Evolutionary conservation across 2,888 invertebrate species (phyloP), one percentile per base, ranked within the genome.

Genomic region (Frankliniella intonsa): DNA sequence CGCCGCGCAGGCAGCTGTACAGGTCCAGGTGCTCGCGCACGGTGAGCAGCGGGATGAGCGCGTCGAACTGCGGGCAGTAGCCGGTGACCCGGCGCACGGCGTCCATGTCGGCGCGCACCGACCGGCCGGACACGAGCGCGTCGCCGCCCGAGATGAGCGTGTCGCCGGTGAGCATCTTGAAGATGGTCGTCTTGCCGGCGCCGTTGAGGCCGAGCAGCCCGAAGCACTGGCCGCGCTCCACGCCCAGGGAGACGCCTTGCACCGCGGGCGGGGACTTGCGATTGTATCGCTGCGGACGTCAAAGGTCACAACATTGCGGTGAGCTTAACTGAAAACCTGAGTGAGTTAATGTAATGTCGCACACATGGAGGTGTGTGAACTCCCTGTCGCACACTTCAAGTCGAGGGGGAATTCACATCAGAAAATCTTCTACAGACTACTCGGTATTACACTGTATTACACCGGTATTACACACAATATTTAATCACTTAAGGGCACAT

Each of bases 141-240:
- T 93, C 91, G 0, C 95, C 95, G 81, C 90, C 90, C 0, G 93
- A 91, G 17, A 94, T 91, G 8, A 88, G 87, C 86, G 93, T 93
- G 86, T 95, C 96, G 0, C 97, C 96, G 81, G 96, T 96, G 85
- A 97, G 89, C 94, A 96, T 95, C 84, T 94, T 94, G 87, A 97
- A 97, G 0, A 97, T 96, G 0, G 93, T 93, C 0, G 95, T 95
- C 88, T 96, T 96, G 0, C 96, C 96, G 3, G 96, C 95, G 14
- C 96, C 96, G 87, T 96, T 96, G 0, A 95, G 93, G 0, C 96
- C 95, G 81, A 96, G 88, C 76, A 96, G 88, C 1, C 95, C 95
- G 86, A 96, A 96, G 86, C 95, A 95, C 88, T 95, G 95, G 14
- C 91, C 91, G 83, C 92, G 90, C 82, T 91, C 91, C 0, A 95